These are phyloP conservation scores for Dinocampus coccinellae DNA, from an alignment of 2,888 invertebrate genomes.

Conservation along the genomic window DNA sequence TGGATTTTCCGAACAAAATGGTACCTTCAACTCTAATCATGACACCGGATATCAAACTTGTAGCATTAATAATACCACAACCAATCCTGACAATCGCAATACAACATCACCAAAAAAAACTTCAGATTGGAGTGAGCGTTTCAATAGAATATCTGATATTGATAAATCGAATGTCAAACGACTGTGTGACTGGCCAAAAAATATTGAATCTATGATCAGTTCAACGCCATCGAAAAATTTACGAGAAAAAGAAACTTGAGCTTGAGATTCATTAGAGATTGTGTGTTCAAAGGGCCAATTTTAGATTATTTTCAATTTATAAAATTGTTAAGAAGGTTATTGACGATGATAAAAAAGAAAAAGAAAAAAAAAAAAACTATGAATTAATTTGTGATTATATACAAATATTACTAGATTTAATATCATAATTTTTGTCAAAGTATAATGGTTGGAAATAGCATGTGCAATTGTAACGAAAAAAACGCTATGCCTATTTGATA, in stretches of 20 bases:
- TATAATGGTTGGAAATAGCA: background rate
- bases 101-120: slow-evolving; percentile 50
- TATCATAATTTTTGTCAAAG: background rate
- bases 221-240: slow-evolving; percentile 63
- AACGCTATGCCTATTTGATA: background rate
- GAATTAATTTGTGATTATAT: background rate
- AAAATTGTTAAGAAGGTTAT: too few relatives aligned
- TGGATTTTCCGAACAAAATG: slow-evolving; percentile 53
- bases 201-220: slow-evolving; percentile 57
- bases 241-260: slow-evolving; percentile 38
- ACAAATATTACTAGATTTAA: background rate
- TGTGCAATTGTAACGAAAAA: background rate
- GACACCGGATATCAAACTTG: slow-evolving; percentile 66
- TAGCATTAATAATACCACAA: slow-evolving; percentile 56
- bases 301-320: background rate
- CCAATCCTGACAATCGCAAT: slow-evolving; percentile 52
- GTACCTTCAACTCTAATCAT: slow-evolving; percentile 54
- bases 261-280: background rate
- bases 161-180: slow-evolving; percentile 51
- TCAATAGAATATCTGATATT: slow-evolving; percentile 36
- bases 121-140: slow-evolving; percentile 51
- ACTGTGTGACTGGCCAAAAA: slow-evolving; percentile 58
- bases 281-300: background rate
- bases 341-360: background rate
- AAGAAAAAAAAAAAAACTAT: background rate